Evolutionary conservation across 2,797 vertebrate genomes (phyloP).

Genomic region (Setipinna tenuifilis): DNA sequence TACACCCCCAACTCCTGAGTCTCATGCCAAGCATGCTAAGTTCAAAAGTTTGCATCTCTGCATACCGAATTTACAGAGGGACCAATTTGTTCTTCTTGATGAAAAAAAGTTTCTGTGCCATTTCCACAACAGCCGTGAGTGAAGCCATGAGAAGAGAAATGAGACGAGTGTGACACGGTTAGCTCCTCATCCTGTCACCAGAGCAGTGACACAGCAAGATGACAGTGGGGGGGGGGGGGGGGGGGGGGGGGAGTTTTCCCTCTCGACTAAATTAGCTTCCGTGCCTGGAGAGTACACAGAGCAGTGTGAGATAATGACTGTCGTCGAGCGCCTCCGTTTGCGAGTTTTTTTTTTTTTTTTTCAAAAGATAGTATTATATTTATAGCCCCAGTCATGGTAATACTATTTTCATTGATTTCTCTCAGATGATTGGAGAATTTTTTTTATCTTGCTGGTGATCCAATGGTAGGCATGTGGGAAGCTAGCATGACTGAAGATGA

Average conservation of each 20-base stretch:
- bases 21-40: no score
- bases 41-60: no score
- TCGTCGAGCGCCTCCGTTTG: not conserved
- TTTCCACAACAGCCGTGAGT: not conserved
- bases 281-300: not conserved
- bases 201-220: not conserved
- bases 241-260: not conserved
- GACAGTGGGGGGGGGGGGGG: not conserved
- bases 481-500: not conserved
- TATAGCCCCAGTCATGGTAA: not conserved
- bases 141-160: not conserved
- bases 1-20: no score
- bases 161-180: not conserved
- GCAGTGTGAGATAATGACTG: not conserved
- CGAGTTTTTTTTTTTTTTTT: not conserved
- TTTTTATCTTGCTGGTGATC: not conserved
- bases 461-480: not conserved
- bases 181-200: not conserved
- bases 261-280: not conserved
- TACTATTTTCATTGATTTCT: conserved; percentile 12
- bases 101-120: not conserved
- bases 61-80: not conserved
- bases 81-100: not conserved
- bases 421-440: not conserved
- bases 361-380: not conserved